phyloP scores from a whole-genome alignment of 2,888 invertebrate genomes.

The Phyllotreta cruciferae region DNA sequence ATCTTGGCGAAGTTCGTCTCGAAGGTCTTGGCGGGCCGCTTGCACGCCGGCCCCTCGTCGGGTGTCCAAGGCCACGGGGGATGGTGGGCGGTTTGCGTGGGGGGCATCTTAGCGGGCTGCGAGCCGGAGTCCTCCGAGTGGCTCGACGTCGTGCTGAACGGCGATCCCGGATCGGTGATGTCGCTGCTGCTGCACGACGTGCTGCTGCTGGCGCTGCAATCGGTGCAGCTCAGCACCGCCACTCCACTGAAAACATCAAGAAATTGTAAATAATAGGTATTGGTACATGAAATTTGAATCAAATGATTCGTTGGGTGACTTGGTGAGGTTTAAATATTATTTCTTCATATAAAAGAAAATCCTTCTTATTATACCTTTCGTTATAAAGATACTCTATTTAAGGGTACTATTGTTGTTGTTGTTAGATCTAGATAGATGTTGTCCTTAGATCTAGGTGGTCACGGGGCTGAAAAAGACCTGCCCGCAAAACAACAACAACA shows the following conservation, averaged over 20 bases:
- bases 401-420: too few species aligned
- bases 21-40: slow-evolving; percentile 33
- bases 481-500: too few species aligned
- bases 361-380: too few species aligned
- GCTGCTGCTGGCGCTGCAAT: slow-evolving; percentile 67
- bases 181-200: slow-evolving; percentile 79
- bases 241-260: slow-evolving; percentile 75
- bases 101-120: slow-evolving; percentile 56
- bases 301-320: too few species aligned
- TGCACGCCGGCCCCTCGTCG: slow-evolving; percentile 44
- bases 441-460: too few species aligned
- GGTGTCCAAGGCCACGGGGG: slow-evolving; percentile 53
- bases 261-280: neutral
- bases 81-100: slow-evolving; percentile 52
- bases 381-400: too few species aligned
- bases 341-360: too few species aligned
- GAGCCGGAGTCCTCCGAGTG: slow-evolving; percentile 58
- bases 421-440: too few species aligned
- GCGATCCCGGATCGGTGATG: slow-evolving; percentile 86
- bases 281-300: too few species aligned
- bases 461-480: too few species aligned
- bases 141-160: slow-evolving; percentile 74
- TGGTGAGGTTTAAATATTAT: too few species aligned
- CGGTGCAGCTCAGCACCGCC: slow-evolving; percentile 79
- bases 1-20: slow-evolving; percentile 35